A percentile compares a stretch with the other conserved stretches of the same genome.
These are phyloP conservation scores for Gopherus flavomarginatus DNA, from an alignment of 2,113 vertebrate genomes.

Conservation along the genomic window DNA sequence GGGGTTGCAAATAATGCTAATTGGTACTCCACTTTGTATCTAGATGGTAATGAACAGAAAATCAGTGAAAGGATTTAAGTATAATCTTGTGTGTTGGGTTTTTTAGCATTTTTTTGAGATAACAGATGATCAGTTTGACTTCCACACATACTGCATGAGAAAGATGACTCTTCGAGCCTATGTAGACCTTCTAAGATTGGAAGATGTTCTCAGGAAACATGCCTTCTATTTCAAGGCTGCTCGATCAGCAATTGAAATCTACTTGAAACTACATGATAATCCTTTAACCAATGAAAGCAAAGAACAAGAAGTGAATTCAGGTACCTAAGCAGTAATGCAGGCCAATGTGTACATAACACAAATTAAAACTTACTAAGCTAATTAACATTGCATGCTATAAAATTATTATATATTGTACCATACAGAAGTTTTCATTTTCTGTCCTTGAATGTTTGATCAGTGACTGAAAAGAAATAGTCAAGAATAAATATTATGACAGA, in stretches of 20 bases:
- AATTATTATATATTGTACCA: not conserved
- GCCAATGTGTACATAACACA: not conserved
- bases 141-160: slow-evolving; percentile 86
- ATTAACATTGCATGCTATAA: not conserved
- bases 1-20: not conserved
- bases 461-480: not conserved
- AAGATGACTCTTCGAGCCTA: slow-evolving; percentile 87
- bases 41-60: not conserved
- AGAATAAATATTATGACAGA: not conserved
- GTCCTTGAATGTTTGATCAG: rapidly evolving
- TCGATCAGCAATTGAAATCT: slow-evolving; percentile 83
- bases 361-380: not conserved
- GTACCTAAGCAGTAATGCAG: slow-evolving; percentile 54
- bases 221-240: slow-evolving; percentile 85
- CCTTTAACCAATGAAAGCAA: slow-evolving; percentile 83
- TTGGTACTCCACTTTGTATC: not conserved
- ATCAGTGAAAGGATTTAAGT: not conserved
- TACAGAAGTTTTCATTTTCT: not conserved
- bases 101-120: slow-evolving; percentile 87
- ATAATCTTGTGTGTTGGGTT: not conserved
- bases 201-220: slow-evolving; percentile 84
- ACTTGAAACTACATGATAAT: slow-evolving; percentile 85
- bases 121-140: slow-evolving; percentile 86
- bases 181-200: slow-evolving; percentile 83
- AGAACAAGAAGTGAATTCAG: slow-evolving; percentile 86